A percentile compares a stretch with the other conserved stretches of the same genome.
Conservation (phyloP, 2,113 vertebrate species). For the rat (Rattus norvegicus) region DNA sequence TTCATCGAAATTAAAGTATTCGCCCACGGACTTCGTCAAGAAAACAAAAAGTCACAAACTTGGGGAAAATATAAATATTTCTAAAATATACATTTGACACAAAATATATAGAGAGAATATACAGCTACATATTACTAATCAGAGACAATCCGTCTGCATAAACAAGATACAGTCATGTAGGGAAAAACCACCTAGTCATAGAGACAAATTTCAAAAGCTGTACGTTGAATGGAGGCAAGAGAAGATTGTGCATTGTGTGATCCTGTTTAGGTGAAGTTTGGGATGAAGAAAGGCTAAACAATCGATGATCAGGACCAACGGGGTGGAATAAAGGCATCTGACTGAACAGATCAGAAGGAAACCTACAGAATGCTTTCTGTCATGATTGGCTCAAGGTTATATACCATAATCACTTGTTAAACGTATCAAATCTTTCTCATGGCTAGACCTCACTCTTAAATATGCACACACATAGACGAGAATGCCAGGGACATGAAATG, state of each 20-base stretch:
- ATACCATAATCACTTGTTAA: not conserved
- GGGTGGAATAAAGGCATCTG: not conserved
- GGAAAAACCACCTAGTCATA: not conserved
- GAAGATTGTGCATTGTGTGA: not conserved
- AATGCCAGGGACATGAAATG: not conserved
- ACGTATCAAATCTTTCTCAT: not conserved
- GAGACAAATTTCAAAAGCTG: conserved; percentile 7
- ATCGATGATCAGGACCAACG: not conserved
- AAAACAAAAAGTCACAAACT: conserved; percentile 11
- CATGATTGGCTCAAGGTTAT: not conserved
- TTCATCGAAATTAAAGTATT: conserved; percentile 13
- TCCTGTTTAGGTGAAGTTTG: not conserved
- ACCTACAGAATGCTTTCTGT: not conserved
- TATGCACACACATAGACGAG: not conserved
- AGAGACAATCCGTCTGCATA: not conserved
- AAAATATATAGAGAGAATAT: not conserved
- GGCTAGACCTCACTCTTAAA: conserved; percentile 6
- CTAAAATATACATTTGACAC: not conserved
- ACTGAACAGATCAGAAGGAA: not conserved
- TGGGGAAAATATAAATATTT: conserved; percentile 14
- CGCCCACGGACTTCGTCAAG: not conserved
- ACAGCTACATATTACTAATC: not conserved
- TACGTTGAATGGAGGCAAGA: not conserved
- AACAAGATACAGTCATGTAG: not conserved
- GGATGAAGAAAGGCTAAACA: conserved; percentile 23